Base-by-base conservation (phyloP, 2,113 vertebrate genomes). In the Malurus alboscapulatus region DNA sequence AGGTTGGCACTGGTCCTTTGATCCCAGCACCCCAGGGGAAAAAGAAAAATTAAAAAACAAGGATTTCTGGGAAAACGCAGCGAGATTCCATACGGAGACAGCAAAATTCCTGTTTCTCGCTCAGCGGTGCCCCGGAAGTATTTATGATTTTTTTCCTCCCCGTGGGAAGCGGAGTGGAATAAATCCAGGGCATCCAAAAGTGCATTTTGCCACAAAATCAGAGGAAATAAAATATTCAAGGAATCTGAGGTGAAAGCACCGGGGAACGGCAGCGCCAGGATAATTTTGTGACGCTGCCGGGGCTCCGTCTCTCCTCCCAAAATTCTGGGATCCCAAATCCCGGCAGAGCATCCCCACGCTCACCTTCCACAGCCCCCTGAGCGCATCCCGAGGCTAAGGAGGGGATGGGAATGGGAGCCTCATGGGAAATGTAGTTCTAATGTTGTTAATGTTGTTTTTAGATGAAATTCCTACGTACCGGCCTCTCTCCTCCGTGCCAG, bases 381-480 rank as follows among this genome's bases (percentile, higher is more conserved):
- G 1, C 9, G 10, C 6, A 13, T 1, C 14, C 24, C 7, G 38
- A 65, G 21, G 25, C 8, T 7, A 21, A n/a, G 29, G 42, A 29
- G 14, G n/a, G 2, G 21, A 1, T 11, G 22, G 58, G 82, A 57
- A 34, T 57, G 25, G 50, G 50, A 51, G 9, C 42, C 61, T 25
- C 13, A 15, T 68, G 92, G 94, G 87, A 95, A 95, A 68, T 10
- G 79, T 32, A 91, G 88, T 27, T 44, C 32, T 29, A 14, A 0
- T 1, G 0, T 7, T 7, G 0, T 14, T 29, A 14, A 0, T 1
- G 0, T 7, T 7, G 0, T 14, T 62, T 84, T 0, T 4, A 30
- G 27, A 24, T 8, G 22, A 32, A 66, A n/a, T 3, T 12, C 7
- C 32, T 4, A 17, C 0, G 0, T 36, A 32, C 14, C 2, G 0